Base-by-base conservation (phyloP, 2,888 invertebrate genomes). In the Andrena trimmerana region DNA sequence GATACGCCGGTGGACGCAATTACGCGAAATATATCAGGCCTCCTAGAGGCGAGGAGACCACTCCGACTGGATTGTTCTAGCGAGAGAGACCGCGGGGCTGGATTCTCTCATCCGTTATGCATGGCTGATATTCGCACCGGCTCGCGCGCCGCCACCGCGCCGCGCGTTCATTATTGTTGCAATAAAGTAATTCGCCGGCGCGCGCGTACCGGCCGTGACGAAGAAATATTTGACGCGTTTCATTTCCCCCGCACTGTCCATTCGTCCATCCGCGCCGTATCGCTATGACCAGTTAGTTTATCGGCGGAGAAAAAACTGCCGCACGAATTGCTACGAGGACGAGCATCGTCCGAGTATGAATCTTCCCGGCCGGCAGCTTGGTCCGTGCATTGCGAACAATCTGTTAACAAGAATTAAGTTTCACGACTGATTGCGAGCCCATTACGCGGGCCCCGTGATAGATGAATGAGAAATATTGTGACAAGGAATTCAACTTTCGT, bases 1-100 rank as follows among this genome's bases (percentile, higher is more conserved):
- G 78, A 88, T 84, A 82, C 63, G 81, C 67, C 76, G 83, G 69
- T 66, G 81, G 67, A 78, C 88, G 84, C 86, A 81, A 88, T 87
- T 87, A 81, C 84, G 78, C 79, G 74, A 86, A 86, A 88, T 86
- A 80, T 70, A 85, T 75, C 78, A 63, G 69, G 54, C 66, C 77
- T 76, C 48, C 67, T 80, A 66, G 69, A 81, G 54, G 33, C 69
- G 69, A 33, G 66, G 20, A 33, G 66, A 59, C 72, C 48, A 69
- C 50, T 62, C 63, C 72, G 72, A 13, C 5, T 2, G 10, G 52
- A 20, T 76, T 20, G 33, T 66, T 42, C 31, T 27, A 29, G 27
- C 16, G 16, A 8, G 57, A 50, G 52, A 60, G 20, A 50, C 60
- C 67, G 59, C 74, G 69, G 16, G 20, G 66, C 20, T 66, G 69